Evolutionary conservation across 2,888 invertebrate genomes (phyloP), one percentile per base, ranked within the genome.

Genomic region (Agrotis ipsilon): DNA sequence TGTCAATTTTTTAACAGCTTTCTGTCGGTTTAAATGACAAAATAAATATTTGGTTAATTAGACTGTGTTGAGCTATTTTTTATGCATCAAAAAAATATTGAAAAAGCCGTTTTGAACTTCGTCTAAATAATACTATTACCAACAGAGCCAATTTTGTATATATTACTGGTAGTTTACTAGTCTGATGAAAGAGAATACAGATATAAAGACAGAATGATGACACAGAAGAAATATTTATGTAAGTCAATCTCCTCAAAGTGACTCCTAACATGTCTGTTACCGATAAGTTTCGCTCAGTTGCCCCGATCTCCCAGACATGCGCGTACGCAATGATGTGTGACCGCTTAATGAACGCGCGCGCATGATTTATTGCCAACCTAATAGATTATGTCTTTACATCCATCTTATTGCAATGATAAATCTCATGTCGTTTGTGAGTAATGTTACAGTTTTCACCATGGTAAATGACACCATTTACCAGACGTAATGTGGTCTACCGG

Each of bases 271-370:
- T 58, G 52, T 58, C n/a, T 43, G 46, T 46, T 43, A 49, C 19
- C 48, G 73, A 77, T 62, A 75, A 61, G 82, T 76, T 66, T 64
- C 70, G 73, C 74, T 81, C 71, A 74, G 76, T 64, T 67, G 68
- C 66, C 18, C 51, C 60, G 69, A 77, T 83, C 67, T 76, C 80
- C 59, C 51, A 54, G 66, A 74, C 54, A 54, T 71, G 68, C 63
- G 77, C 70, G n/a, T 52, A 72, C 72, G 82, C 80, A 81, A 84
- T 87, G 83, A 80, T 59, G 68, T 75, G 78, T 74, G 68, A 81
- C 80, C 68, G 60, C 46, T 66, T 83, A 83, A 83, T 75, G 76
- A 85, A 55, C 59, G 69, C 68, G 62, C 57, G 68, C 67, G 64
- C 61, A 63, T 72, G 55, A 11, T 67, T 79, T 72, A 66, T 55